phyloP scores from a whole-genome alignment of 2,797 vertebrate species.

The Mus caroli region DNA sequence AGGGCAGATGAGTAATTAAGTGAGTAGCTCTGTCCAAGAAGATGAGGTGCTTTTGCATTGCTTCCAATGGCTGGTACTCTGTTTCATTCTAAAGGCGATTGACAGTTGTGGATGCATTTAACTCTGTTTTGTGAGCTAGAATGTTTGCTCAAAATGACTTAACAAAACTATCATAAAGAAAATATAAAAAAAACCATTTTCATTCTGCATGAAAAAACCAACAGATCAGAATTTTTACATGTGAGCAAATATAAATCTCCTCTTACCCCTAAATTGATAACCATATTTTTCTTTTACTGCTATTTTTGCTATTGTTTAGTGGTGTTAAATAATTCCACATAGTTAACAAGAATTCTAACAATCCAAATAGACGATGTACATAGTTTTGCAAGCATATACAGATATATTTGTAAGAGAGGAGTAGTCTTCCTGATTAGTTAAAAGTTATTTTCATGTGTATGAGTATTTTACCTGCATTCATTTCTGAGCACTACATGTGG shows the following conservation, averaged over 20 bases:
- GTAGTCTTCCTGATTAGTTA: background rate
- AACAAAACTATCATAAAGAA: constrained; percentile 35
- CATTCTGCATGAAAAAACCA: background rate
- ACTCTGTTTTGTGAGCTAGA: background rate
- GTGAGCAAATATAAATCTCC: background rate
- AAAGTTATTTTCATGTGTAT: background rate
- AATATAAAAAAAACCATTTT: background rate
- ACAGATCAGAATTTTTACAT: background rate
- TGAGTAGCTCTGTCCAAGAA: constrained; percentile 35
- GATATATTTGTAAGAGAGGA: background rate
- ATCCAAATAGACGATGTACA: background rate
- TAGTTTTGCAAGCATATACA: background rate
- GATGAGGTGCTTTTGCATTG: background rate
- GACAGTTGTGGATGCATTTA: background rate
- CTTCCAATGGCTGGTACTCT: background rate
- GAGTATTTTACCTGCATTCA: background rate
- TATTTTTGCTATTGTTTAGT: background rate
- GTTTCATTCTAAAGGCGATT: constrained; percentile 3
- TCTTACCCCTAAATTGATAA: background rate
- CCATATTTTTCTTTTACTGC: background rate
- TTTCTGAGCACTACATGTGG: background rate
- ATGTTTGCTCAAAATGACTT: constrained; percentile 13
- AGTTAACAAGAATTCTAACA: constrained; percentile 39
- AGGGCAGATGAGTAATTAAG: constrained; percentile 70
- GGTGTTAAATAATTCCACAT: background rate